Percentiles rank a stretch among this genome's conserved stretches.
phyloP scores from a whole-genome alignment of 2,888 invertebrate species.

The Epinotia nisella region DNA sequence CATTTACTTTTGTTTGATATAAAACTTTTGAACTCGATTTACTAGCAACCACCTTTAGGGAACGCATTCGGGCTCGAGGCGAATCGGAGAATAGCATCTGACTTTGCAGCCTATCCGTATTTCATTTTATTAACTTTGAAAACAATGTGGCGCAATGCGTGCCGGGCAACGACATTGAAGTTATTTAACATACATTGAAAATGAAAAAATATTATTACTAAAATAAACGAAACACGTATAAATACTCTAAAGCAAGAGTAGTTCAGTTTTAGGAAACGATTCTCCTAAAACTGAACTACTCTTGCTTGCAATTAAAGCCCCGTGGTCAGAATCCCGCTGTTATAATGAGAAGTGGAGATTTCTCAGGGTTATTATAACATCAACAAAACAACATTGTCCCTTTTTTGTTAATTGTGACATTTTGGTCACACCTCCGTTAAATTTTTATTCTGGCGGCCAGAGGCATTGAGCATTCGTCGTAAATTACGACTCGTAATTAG shows the following conservation, averaged over 20 bases:
- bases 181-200: no score
- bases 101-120: background rate
- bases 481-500: slow-evolving; percentile 31
- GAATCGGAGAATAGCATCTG: slow-evolving; percentile 9
- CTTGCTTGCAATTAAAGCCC: background rate
- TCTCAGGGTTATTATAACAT: background rate
- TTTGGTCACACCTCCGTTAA: slow-evolving; percentile 1
- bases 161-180: no score
- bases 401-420: slow-evolving; percentile 27
- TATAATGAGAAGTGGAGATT: background rate
- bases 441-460: slow-evolving; percentile 24
- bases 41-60: slow-evolving; percentile 27
- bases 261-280: background rate
- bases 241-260: background rate
- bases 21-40: slow-evolving; percentile 42
- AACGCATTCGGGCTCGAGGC: slow-evolving; percentile 9
- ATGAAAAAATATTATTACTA: no score
- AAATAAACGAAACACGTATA: no score
- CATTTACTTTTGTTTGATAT: slow-evolving; percentile 44
- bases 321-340: background rate
- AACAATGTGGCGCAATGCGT: background rate
- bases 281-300: no score
- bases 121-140: background rate
- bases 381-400: slow-evolving; percentile 17
- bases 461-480: slow-evolving; percentile 30